Evolutionary conservation across 2,888 invertebrate genomes (phyloP).

Genomic region (Tachystola acroxantha): DNA sequence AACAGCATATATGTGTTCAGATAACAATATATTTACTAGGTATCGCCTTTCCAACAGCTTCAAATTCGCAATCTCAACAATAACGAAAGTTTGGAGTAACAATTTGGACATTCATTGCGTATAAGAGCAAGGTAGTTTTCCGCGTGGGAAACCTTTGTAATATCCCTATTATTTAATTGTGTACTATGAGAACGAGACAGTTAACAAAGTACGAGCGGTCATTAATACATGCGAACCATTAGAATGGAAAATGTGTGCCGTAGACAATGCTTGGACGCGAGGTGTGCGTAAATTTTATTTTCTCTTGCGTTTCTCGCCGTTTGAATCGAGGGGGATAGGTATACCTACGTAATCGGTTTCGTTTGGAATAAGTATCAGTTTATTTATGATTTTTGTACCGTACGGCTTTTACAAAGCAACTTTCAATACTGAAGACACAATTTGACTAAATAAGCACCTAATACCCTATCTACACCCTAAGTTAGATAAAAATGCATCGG

Average conservation of each 20-base stretch:
- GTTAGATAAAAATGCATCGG: too few species aligned
- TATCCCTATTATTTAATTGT: conserved; percentile 20
- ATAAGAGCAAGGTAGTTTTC: conserved; percentile 14
- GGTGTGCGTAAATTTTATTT: conserved; percentile 11
- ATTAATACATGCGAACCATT: conserved; percentile 21
- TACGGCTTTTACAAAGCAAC: too few species aligned
- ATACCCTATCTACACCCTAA: too few species aligned
- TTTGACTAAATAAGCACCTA: too few species aligned
- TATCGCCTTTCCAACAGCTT: too few species aligned
- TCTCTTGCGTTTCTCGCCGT: conserved; percentile 10
- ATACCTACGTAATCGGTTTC: too few species aligned
- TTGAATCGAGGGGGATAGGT: background rate
- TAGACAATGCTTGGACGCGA: conserved; percentile 7
- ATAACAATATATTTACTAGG: too few species aligned
- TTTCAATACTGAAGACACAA: too few species aligned
- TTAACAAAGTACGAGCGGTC: conserved; percentile 15
- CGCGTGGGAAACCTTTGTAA: conserved; percentile 24
- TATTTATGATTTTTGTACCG: too few species aligned
- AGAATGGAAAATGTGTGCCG: conserved; percentile 27
- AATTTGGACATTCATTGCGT: background rate
- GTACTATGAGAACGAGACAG: conserved; percentile 16
- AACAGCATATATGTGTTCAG: too few species aligned
- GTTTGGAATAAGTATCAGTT: too few species aligned
- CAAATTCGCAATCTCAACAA: conserved; percentile 8
- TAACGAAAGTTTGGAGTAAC: conserved; percentile 16